These are phyloP conservation scores for Torymus texanus DNA, from an alignment of 2,888 invertebrate species.

Conservation along the genomic window DNA sequence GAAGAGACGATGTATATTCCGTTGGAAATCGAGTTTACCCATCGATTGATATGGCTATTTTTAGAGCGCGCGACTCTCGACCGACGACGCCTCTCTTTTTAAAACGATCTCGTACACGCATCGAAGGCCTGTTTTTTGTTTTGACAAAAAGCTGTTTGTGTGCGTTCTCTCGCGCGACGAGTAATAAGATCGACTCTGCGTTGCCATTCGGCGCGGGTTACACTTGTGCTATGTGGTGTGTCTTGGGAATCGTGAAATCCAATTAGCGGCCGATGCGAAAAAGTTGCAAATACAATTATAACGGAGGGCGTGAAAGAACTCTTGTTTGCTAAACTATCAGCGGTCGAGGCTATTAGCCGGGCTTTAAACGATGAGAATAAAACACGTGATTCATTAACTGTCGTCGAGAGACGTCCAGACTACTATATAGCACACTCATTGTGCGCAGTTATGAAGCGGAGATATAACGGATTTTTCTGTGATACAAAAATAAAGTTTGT, in stretches of 20 bases:
- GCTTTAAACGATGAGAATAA: too few relatives aligned
- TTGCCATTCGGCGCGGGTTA: not conserved
- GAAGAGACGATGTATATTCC: conserved; percentile 42
- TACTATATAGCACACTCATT: too few relatives aligned
- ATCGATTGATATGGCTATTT: conserved; percentile 27
- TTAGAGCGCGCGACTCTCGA: conserved; percentile 30
- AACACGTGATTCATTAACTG: too few relatives aligned
- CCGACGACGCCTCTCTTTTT: not conserved
- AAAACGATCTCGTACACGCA: not conserved
- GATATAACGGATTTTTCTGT: too few relatives aligned
- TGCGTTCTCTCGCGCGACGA: not conserved
- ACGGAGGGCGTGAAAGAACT: not conserved
- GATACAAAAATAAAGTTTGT: too few relatives aligned
- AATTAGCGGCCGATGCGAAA: conserved; percentile 1
- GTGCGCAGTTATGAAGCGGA: too few relatives aligned
- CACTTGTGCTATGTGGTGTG: not conserved
- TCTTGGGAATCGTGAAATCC: conserved; percentile 2
- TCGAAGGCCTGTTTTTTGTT: conserved; percentile 3
- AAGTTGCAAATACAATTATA: conserved; percentile 20
- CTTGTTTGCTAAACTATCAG: not conserved
- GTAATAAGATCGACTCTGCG: not conserved
- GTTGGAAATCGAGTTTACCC: conserved; percentile 38
- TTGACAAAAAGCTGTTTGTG: conserved; percentile 18
- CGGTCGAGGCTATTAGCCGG: too few relatives aligned
- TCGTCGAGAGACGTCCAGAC: too few relatives aligned